Base-by-base conservation (phyloP, 2,888 invertebrate genomes). In the Eupithecia tripunctaria region DNA sequence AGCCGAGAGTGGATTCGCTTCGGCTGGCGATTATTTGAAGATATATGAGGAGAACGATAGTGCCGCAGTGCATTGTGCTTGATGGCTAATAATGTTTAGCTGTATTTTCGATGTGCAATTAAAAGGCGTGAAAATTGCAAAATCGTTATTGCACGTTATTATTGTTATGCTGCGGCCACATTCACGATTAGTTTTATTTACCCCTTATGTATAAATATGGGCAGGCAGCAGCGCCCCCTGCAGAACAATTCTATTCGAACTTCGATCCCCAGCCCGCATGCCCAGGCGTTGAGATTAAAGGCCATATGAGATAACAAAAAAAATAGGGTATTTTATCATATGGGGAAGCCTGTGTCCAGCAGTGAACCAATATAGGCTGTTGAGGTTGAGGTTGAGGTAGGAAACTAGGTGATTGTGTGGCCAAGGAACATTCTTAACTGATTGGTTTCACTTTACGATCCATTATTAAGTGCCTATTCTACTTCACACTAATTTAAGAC, bases 91-190 rank as follows among this genome's bases (percentile, higher is more conserved):
- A n/a, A 12, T 10, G n/a, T 32, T 27, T n/a, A 21, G 36, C 36
- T 10, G 21, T 62, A 12, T 36, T 32, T 32, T 32, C 32, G 21
- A 36, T n/a, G 41, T 56, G 43, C 32, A 63, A 66, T 69, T 67
- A 59, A 63, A 1, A n/a, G 15, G 32, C 69, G 63, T 71, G 56
- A 32, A 67, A 67, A 68, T 74, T 59, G 32, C 41, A 29, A 63
- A 32, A n/a, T 21, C 15, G 8, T 5, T 10, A 63, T 32, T 63
- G n/a, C 8, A 36, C 32, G 15, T 6, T 36, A 10, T 0, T 3
- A 32, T n/a, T 63, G 1, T 63, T 36, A 32, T 60, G 29, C 29
- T 60, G 29, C 29, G 18, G 18, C 27, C 29, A 60, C 29, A 60
- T 29, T 29, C 15, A 2, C 29, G 18, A 29, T n/a, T n/a, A n/a